Evolutionary conservation across 1,140 invertebrate species (phyloP).

Genomic region (Drosophila miranda): DNA sequence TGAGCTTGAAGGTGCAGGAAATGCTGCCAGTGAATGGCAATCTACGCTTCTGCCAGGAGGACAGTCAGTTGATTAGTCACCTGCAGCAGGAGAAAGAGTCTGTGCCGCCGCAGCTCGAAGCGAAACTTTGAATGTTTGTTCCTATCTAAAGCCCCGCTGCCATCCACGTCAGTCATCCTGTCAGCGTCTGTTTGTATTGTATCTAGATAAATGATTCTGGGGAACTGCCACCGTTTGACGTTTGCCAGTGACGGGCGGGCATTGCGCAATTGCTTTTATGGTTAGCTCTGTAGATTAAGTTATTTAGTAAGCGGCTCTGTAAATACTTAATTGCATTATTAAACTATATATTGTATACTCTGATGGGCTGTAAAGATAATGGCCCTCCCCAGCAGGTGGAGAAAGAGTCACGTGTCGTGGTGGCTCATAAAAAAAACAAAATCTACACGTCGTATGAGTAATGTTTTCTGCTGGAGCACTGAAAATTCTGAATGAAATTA

Average conservation of each 20-base stretch:
- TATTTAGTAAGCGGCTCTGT: conserved; percentile 43
- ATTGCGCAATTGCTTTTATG: conserved; percentile 32
- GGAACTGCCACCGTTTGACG: conserved; percentile 5
- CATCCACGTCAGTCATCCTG: not conserved
- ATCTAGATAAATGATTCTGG: conserved; percentile 24
- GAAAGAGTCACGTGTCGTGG: not conserved
- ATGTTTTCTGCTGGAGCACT: not conserved
- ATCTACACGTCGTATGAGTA: conserved; percentile 43
- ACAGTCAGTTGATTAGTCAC: conserved; percentile 33
- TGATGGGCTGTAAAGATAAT: conserved; percentile 25
- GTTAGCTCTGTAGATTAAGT: conserved; percentile 34
- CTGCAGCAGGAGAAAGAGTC: conserved; percentile 33
- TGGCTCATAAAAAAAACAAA: too few relatives aligned
- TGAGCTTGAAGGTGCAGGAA: conserved; percentile 64
- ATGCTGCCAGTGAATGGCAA: conserved; percentile 61
- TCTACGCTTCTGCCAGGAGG: conserved; percentile 57
- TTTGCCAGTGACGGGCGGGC: conserved; percentile 22
- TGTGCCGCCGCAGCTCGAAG: not conserved
- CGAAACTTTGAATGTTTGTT: conserved; percentile 37
- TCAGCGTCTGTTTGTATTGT: conserved; percentile 5
- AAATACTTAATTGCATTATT: conserved; percentile 50
- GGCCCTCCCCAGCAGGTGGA: not conserved
- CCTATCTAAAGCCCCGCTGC: too few relatives aligned
- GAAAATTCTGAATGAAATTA: too few relatives aligned
- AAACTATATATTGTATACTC: conserved; percentile 14